phyloP scores from a whole-genome alignment of 2,797 vertebrate genomes.

The Xenops minutus region DNA sequence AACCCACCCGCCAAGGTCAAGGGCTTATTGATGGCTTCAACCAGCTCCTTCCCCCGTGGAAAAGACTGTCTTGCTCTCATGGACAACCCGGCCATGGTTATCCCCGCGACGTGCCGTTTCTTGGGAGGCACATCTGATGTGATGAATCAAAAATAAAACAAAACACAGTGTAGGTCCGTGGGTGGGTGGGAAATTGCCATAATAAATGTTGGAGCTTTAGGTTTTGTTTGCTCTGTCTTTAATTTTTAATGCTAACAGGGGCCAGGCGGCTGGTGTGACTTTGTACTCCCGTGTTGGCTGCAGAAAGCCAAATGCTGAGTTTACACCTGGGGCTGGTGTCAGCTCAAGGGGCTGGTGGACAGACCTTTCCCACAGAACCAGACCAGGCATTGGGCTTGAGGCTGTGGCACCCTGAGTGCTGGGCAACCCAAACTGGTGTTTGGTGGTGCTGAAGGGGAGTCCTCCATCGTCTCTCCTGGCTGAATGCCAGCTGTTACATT shows the following conservation, averaged over 20 bases:
- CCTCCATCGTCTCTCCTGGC: constrained; percentile 36
- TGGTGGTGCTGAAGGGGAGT: constrained; percentile 50
- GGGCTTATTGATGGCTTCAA: constrained; percentile 61
- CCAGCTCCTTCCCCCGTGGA: constrained; percentile 34
- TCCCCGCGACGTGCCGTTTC: constrained; percentile 72
- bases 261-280: constrained; percentile 42
- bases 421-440: constrained; percentile 9
- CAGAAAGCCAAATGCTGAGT: background rate
- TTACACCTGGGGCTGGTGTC: background rate
- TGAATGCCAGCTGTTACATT: constrained; percentile 60
- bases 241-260: constrained; percentile 69
- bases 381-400: constrained; percentile 2
- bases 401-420: background rate
- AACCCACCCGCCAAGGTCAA: constrained; percentile 57
- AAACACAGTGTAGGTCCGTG: constrained; percentile 34
- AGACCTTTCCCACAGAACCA: constrained; percentile 28
- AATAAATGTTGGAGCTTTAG: constrained; percentile 85
- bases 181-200: constrained; percentile 72
- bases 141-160: constrained; percentile 51
- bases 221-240: constrained; percentile 77
- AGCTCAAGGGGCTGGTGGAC: background rate
- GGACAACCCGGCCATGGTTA: constrained; percentile 69
- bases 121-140: constrained; percentile 70
- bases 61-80: constrained; percentile 67
- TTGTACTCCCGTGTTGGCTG: constrained; percentile 25